These are phyloP conservation scores for Ibycter americanus DNA, from an alignment of 2,797 vertebrate genomes.

Conservation along the genomic window DNA sequence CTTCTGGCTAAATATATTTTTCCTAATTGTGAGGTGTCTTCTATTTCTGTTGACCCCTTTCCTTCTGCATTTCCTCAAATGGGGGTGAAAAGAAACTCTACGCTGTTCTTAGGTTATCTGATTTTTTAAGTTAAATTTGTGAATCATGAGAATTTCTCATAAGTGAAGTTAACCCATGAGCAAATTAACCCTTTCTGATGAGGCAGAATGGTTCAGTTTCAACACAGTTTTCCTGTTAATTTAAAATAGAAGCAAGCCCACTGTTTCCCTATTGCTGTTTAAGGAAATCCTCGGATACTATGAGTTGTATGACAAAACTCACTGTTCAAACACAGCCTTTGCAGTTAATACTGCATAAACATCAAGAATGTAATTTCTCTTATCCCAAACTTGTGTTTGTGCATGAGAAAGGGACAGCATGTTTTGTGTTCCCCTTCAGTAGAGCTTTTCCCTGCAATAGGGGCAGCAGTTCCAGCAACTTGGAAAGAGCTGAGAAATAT, in stretches of 20 bases:
- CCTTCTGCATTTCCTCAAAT: background rate
- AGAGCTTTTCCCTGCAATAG: background rate
- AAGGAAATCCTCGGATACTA: background rate
- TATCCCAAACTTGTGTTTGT: background rate
- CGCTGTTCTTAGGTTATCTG: background rate
- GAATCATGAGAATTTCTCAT: background rate
- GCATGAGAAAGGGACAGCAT: background rate
- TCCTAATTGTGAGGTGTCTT: background rate
- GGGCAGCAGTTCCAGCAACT: background rate
- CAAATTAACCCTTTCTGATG: background rate
- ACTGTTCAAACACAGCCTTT: background rate
- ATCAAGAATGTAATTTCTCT: background rate
- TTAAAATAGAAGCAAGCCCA: background rate
- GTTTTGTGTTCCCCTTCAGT: background rate
- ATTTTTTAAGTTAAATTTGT: background rate
- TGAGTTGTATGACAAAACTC: background rate
- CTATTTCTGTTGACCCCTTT: background rate
- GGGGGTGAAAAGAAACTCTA: background rate
- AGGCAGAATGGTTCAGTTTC: background rate
- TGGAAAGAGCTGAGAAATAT: slow-evolving; percentile 24
- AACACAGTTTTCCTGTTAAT: background rate
- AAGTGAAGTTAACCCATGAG: background rate
- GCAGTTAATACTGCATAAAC: background rate
- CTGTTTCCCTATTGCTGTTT: background rate
- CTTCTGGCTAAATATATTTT: background rate